A percentile compares a stretch with the other conserved stretches of the same genome.
These are phyloP conservation scores for Trematocara marginatum DNA, from an alignment of 2,113 vertebrate genomes.

Conservation along the genomic window DNA sequence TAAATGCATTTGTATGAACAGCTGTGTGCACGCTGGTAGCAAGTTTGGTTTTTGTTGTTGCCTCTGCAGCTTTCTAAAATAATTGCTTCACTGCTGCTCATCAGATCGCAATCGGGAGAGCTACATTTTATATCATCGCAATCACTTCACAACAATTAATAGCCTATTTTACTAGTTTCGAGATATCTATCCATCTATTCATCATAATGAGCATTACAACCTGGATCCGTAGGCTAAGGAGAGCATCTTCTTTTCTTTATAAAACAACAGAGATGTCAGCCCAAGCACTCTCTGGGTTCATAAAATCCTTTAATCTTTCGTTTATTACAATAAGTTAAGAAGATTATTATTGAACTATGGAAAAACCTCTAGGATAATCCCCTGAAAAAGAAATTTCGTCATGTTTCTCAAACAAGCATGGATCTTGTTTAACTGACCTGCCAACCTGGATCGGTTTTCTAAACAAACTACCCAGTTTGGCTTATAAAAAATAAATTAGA, in stretches of 20 bases:
- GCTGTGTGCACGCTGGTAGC: slow-evolving; percentile 43
- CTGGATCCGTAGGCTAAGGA: neutral
- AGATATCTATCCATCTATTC: neutral
- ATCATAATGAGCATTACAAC: neutral
- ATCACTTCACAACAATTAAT: slow-evolving; percentile 36
- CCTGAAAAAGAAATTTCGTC: slow-evolving; percentile 44
- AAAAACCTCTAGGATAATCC: slow-evolving; percentile 68
- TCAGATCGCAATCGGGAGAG: neutral
- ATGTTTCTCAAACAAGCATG: slow-evolving; percentile 53
- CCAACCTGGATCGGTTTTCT: slow-evolving; percentile 27
- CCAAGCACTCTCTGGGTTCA: slow-evolving; percentile 26
- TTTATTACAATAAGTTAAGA: slow-evolving; percentile 72
- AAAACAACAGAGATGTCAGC: slow-evolving; percentile 54
- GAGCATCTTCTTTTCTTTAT: neutral
- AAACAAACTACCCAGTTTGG: slow-evolving; percentile 30
- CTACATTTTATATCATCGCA: slow-evolving; percentile 4
- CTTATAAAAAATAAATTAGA: neutral
- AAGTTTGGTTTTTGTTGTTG: slow-evolving; percentile 15
- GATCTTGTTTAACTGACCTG: slow-evolving; percentile 37
- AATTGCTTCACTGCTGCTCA: slow-evolving; percentile 5
- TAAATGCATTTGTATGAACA: slow-evolving; percentile 32
- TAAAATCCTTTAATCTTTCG: slow-evolving; percentile 68
- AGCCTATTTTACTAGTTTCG: neutral
- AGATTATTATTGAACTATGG: slow-evolving; percentile 71
- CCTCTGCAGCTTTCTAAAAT: slow-evolving; percentile 14